These are phyloP conservation scores for Naso thynnoides DNA, from an alignment of 2,797 vertebrate genomes.

Conservation along the genomic window DNA sequence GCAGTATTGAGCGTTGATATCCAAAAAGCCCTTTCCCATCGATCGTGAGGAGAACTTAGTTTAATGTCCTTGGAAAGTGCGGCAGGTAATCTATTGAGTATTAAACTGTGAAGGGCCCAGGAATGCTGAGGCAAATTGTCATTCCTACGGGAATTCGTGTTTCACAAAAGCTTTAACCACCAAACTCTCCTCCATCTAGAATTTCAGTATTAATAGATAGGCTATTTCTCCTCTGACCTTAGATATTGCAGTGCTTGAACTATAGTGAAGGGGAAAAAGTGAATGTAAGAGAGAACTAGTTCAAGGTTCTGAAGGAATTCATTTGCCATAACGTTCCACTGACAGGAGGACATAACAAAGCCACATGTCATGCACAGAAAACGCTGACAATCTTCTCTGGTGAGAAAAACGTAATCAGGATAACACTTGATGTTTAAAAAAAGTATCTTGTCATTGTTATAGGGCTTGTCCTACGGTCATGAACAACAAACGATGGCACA, in stretches of 20 bases:
- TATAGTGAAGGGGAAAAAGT: slow-evolving; percentile 34
- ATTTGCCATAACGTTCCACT: slow-evolving; percentile 63
- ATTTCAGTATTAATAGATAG: slow-evolving; percentile 65
- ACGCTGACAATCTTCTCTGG: slow-evolving; percentile 59
- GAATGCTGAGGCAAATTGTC: slow-evolving; percentile 73
- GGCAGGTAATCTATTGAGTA: slow-evolving; percentile 85
- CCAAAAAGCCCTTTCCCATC: slow-evolving; percentile 78
- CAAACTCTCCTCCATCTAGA: slow-evolving; percentile 48
- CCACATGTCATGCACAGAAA: slow-evolving; percentile 60
- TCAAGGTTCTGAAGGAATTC: slow-evolving; percentile 67
- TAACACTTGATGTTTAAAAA: slow-evolving; percentile 46
- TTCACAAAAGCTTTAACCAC: slow-evolving; percentile 49
- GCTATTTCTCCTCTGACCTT: slow-evolving; percentile 66
- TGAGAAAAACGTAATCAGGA: slow-evolving; percentile 57
- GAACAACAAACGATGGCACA: slow-evolving; percentile 53
- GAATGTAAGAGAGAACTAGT: slow-evolving; percentile 51
- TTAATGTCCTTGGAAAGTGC: slow-evolving; percentile 85
- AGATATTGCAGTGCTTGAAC: slow-evolving; percentile 67
- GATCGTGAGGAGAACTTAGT: slow-evolving; percentile 80
- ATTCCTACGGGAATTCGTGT: slow-evolving; percentile 71
- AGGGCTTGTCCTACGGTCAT: slow-evolving; percentile 58
- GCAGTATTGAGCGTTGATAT: slow-evolving; percentile 81
- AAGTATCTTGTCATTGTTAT: slow-evolving; percentile 39
- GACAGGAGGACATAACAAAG: slow-evolving; percentile 64
- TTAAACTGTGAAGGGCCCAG: slow-evolving; percentile 82